Evolutionary conservation across 1,140 invertebrate genomes (phyloP).

Genomic region (Bombus superbus): DNA sequence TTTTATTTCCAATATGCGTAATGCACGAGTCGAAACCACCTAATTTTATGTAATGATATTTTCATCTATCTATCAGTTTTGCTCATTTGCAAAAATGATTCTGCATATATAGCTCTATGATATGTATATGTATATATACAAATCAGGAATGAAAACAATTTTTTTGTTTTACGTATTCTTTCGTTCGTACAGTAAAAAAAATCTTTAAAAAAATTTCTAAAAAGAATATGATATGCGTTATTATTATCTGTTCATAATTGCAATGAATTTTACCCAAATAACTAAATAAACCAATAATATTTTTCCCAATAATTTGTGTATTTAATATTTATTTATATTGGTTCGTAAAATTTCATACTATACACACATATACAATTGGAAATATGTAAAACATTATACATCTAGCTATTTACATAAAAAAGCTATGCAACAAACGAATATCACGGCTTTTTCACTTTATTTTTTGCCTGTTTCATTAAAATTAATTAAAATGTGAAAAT

Average conservation of each 20-base stretch:
- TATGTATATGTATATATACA: not conserved
- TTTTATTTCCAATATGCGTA: no score
- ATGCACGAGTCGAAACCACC: no score
- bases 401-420: not conserved
- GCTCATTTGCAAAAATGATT: not conserved
- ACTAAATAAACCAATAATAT: not conserved
- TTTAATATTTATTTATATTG: not conserved
- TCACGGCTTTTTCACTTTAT: not conserved
- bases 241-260: not conserved
- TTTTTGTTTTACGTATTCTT: not conserved
- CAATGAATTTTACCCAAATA: not conserved
- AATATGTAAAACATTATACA: not conserved
- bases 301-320: not conserved
- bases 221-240: not conserved
- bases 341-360: not conserved
- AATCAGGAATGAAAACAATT: not conserved
- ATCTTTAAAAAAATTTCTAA: not conserved
- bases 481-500: constrained; percentile 9
- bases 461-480: constrained; percentile 1
- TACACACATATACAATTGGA: not conserved
- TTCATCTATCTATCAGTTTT: not conserved
- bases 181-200: not conserved
- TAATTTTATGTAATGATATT: no score
- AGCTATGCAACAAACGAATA: constrained; percentile 35
- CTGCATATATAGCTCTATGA: not conserved